These are phyloP conservation scores for Chrysochloris asiatica DNA, from an alignment of 2,113 vertebrate genomes.

Conservation along the genomic window DNA sequence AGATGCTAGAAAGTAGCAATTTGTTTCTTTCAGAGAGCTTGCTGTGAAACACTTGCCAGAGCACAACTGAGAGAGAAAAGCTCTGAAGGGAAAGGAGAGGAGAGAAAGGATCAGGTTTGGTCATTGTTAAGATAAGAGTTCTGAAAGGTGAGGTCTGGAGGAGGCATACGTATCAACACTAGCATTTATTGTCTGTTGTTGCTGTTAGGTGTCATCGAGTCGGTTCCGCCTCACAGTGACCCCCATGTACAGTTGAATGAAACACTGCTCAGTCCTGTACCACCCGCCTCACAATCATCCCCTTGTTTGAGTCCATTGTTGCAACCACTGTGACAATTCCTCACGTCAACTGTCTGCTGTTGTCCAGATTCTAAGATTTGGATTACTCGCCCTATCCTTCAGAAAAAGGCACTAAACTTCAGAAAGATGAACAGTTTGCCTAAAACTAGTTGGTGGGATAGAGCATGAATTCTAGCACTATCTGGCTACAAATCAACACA, in stretches of 20 bases:
- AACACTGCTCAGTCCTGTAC: no score
- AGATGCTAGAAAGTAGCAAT: neutral
- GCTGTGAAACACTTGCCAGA: neutral
- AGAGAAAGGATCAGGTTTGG: neutral
- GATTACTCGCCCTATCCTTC: neutral
- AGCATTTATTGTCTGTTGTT: neutral
- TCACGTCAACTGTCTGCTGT: rapidly evolving
- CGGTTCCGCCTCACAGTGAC: no score
- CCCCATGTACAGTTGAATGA: no score
- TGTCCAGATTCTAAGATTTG: neutral
- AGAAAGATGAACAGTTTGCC: neutral
- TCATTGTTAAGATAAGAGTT: neutral
- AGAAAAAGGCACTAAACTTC: slow-evolving; percentile 2
- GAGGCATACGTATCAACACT: neutral
- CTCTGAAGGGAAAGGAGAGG: neutral
- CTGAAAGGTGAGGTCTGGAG: neutral
- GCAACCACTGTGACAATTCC: no score
- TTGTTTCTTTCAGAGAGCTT: neutral
- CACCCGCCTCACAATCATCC: no score
- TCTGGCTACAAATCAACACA: neutral
- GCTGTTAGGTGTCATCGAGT: no score
- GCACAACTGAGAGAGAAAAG: neutral
- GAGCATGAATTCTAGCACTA: neutral
- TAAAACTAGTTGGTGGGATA: neutral
- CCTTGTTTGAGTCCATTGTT: no score